Evolutionary conservation across 2,797 vertebrate species (phyloP).

Genomic region (Poecilia wingei): DNA sequence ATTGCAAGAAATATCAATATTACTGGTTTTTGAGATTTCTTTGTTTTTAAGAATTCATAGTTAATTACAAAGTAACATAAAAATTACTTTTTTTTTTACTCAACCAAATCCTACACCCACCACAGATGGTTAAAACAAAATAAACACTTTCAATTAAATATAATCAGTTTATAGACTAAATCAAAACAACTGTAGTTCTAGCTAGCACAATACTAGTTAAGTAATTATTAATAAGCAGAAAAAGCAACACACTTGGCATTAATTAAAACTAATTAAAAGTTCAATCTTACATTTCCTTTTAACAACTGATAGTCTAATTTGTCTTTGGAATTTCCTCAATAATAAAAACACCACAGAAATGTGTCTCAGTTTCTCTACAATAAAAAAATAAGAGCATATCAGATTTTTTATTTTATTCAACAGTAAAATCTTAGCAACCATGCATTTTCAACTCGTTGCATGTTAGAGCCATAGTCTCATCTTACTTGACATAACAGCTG

Average conservation of each 20-base stretch:
- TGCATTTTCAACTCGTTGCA: not conserved
- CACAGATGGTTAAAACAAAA: not conserved
- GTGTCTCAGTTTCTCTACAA: too few species aligned
- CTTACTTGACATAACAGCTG: constrained; percentile 1
- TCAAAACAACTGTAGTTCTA: not conserved
- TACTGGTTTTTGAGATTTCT: not conserved
- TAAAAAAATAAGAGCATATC: too few species aligned
- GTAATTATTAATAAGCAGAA: not conserved
- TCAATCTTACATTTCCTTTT: not conserved
- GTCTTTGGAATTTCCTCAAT: not conserved
- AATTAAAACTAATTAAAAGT: not conserved
- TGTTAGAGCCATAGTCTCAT: constrained; percentile 4
- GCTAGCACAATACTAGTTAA: not conserved
- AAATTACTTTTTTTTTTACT: not conserved
- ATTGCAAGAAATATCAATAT: not conserved
- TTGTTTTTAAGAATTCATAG: not conserved
- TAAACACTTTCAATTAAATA: not conserved
- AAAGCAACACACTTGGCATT: not conserved
- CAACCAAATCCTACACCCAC: not conserved
- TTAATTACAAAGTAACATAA: not conserved
- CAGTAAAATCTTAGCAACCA: not conserved
- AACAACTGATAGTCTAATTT: not conserved
- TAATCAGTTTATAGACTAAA: not conserved
- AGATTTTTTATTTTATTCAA: not conserved
- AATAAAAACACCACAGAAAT: too few species aligned